Conservation (phyloP, 2,888 invertebrate genomes). For the Lymantria dispar region DNA sequence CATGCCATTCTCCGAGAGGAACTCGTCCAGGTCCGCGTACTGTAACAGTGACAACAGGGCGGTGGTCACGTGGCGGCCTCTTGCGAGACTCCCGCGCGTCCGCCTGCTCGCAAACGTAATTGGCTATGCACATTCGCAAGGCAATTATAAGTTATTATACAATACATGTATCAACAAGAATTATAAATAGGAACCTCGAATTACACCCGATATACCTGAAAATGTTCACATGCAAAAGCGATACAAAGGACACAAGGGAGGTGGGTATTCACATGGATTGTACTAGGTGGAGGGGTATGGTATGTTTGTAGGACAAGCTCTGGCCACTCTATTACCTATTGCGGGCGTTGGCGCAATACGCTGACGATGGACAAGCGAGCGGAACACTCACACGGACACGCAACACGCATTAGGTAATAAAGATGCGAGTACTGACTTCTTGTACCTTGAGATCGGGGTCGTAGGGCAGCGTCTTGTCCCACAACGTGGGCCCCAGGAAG, state of each 20-base stretch:
- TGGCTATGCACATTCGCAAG: conserved; percentile 34
- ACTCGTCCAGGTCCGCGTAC: conserved; percentile 99
- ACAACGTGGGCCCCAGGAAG: conserved; percentile 97
- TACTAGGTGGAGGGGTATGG: too few species aligned
- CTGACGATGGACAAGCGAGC: conserved; percentile 32
- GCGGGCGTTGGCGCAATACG: conserved; percentile 43
- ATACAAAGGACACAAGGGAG: too few species aligned
- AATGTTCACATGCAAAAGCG: background rate
- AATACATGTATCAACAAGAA: too few species aligned
- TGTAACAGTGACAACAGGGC: conserved; percentile 72
- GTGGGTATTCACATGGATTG: too few species aligned
- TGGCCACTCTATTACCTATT: conserved; percentile 68
- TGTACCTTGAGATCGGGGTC: conserved; percentile 97
- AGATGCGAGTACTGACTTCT: conserved; percentile 83
- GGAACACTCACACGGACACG: conserved; percentile 47
- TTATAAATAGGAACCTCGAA: too few species aligned
- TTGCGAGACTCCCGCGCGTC: conserved; percentile 3
- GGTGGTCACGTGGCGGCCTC: conserved; percentile 26
- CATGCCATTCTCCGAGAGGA: conserved; percentile 97
- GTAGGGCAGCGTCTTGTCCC: conserved; percentile 96
- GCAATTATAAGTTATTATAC: conserved; percentile 16
- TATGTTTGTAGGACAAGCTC: conserved; percentile 12
- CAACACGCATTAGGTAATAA: conserved; percentile 71
- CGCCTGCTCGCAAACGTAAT: conserved; percentile 11
- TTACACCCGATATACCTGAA: too few species aligned